Percentiles rank a stretch among this genome's conserved stretches.
phyloP scores from a whole-genome alignment of 2,888 invertebrate genomes.

The Bombylius major region DNA sequence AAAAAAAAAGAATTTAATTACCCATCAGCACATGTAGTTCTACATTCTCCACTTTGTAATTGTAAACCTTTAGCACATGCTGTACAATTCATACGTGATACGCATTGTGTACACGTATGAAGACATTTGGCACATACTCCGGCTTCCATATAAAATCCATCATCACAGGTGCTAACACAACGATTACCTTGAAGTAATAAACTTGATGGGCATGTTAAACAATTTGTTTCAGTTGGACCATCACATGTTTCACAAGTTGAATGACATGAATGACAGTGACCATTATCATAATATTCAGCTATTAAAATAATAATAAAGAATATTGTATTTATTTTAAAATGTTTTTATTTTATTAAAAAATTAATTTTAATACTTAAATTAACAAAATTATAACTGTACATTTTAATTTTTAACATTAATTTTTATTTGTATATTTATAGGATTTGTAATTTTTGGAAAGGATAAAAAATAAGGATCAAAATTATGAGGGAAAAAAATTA shows the following conservation, averaged over 20 bases:
- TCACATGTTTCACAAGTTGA: slow-evolving; percentile 72
- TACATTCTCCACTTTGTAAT: slow-evolving; percentile 71
- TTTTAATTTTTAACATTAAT: neutral
- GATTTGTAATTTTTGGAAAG: too few species aligned
- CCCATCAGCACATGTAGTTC: slow-evolving; percentile 64
- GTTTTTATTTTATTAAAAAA: too few species aligned
- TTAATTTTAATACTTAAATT: too few species aligned
- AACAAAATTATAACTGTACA: too few species aligned
- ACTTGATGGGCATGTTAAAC: slow-evolving; percentile 62
- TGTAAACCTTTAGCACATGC: slow-evolving; percentile 62
- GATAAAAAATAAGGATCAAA: too few species aligned
- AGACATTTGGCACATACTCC: slow-evolving; percentile 66
- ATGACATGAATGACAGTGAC: slow-evolving; percentile 61
- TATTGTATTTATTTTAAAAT: neutral
- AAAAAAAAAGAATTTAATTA: slow-evolving; percentile 25
- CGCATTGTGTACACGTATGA: slow-evolving; percentile 66
- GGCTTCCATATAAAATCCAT: slow-evolving; percentile 59
- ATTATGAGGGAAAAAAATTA: too few species aligned
- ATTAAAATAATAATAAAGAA: slow-evolving; percentile 22
- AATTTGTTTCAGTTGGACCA: slow-evolving; percentile 58
- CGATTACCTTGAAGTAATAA: slow-evolving; percentile 56
- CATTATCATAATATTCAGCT: slow-evolving; percentile 63
- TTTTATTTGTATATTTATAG: neutral
- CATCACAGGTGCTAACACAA: slow-evolving; percentile 65
- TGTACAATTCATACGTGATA: slow-evolving; percentile 68